Conservation (phyloP, 2,797 vertebrate genomes). For the Masticophis lateralis region DNA sequence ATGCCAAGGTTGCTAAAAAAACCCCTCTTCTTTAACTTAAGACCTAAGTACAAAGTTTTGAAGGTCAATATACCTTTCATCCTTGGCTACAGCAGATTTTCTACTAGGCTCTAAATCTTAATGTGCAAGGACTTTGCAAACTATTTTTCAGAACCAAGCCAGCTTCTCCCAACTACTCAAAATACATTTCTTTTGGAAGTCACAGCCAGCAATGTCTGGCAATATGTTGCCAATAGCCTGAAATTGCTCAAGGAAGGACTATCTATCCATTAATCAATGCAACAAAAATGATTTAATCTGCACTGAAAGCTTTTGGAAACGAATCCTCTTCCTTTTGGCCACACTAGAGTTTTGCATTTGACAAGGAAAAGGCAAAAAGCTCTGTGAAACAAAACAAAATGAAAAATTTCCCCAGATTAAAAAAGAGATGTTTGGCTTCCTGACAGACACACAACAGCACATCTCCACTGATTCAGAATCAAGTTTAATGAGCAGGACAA, state of each 20-base stretch:
- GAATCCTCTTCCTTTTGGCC: slow-evolving; percentile 17
- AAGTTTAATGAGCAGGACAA: slow-evolving; percentile 30
- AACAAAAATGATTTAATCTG: slow-evolving; percentile 10
- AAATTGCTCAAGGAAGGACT: neutral
- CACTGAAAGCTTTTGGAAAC: slow-evolving; percentile 20
- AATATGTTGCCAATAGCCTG: neutral
- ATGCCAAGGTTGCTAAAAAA: neutral
- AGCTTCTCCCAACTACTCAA: slow-evolving; percentile 34
- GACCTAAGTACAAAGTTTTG: neutral
- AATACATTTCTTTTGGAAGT: slow-evolving; percentile 29
- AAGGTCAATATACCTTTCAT: neutral
- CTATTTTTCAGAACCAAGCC: slow-evolving; percentile 26
- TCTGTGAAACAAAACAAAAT: slow-evolving; percentile 1
- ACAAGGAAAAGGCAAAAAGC: slow-evolving; percentile 9
- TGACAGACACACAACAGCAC: neutral
- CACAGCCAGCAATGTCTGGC: slow-evolving; percentile 17
- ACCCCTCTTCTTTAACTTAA: neutral
- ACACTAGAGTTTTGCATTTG: slow-evolving; percentile 7
- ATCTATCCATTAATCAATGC: slow-evolving; percentile 26
- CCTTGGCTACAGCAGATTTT: neutral
- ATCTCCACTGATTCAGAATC: slow-evolving; percentile 24
- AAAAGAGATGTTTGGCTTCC: slow-evolving; percentile 16
- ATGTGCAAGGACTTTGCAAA: rapidly evolving
- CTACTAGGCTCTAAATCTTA: neutral
- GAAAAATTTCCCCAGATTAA: slow-evolving; percentile 23